A percentile compares a stretch with the other conserved stretches of the same genome.
Conservation (phyloP, 2,797 vertebrate genomes). For the Kryptopterus vitreolus region DNA sequence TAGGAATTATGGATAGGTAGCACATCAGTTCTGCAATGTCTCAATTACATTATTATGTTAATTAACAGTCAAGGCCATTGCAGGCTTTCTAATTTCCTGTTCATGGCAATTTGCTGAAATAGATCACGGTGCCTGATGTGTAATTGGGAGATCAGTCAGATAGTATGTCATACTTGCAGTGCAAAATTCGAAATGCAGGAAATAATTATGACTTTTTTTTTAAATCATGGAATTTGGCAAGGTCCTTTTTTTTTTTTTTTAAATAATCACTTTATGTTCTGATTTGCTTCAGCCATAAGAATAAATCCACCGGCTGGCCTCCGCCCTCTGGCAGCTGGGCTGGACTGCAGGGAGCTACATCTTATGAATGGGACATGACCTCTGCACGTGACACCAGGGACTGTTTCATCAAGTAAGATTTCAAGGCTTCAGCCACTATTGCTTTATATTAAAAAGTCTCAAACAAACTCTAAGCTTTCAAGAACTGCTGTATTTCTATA, state of each 20-base stretch:
- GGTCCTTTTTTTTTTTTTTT: neutral
- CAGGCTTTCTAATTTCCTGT: conserved; percentile 24
- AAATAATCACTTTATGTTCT: neutral
- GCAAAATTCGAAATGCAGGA: neutral
- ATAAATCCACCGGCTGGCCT: conserved; percentile 92
- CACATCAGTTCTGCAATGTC: conserved; percentile 36
- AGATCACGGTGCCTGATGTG: conserved; percentile 15
- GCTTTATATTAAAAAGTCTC: neutral
- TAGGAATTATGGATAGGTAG: conserved; percentile 39
- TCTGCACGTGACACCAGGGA: conserved; percentile 86
- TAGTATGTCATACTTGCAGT: neutral
- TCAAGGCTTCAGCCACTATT: neutral
- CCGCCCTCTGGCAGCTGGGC: conserved; percentile 88
- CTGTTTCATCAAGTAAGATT: conserved; percentile 84
- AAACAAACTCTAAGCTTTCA: no score
- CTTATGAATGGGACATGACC: conserved; percentile 90
- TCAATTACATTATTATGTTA: conserved; percentile 50
- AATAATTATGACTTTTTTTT: neutral
- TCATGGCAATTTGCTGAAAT: conserved; percentile 24
- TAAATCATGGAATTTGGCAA: neutral
- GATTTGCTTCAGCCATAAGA: conserved; percentile 83
- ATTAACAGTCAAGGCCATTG: conserved; percentile 54
- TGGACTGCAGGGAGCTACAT: conserved; percentile 83
- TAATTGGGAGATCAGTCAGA: conserved; percentile 22
- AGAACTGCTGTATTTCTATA: neutral